Base-by-base conservation (phyloP, 2,113 vertebrate species). In the Xerus inauris region DNA sequence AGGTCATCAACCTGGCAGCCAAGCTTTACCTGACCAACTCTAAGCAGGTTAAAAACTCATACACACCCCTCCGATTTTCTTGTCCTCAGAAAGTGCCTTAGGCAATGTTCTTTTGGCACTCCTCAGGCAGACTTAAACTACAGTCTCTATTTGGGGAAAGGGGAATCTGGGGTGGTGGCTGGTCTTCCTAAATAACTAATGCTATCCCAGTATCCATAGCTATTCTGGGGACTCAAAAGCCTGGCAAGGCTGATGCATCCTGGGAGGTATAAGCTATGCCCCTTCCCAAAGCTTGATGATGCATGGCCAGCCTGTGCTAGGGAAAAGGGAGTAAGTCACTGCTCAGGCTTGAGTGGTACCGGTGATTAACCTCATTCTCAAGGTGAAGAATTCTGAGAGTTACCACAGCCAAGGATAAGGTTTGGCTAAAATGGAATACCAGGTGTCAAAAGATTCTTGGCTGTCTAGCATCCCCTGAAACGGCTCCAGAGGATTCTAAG, bases 21-120 rank as follows among this genome's bases (percentile, higher is more conserved):
- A 99, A 99, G 97, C 99, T 99, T 24, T 99, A 99, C 97, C 98
- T 99, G 97, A 99, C 99, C 92, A 99, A 99, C 98, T 99, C 99
- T 35, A 99, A 99, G 97, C 99, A 99, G 99, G 99, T 99, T 97
- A 91, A 75, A 57, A 51, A 1, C 45, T 24, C 72, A 89, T 22
- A 45, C 72, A 20, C 28, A 22, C 11, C 40, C n/a, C 82, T 69
- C 45, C 9, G 28, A 10, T 16, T 1, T 35, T 32, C 49, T 38
- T n/a, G 19, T 69, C 5, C 71, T 57, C 49, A 7, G 59, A 47
- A 72, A 8, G 1, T 1, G 13, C 47, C 67, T 75, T 20, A 5
- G 49, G 24, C 19, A 22, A 24, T 24, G 1, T 47, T 67, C 73
- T 14, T 26, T 16, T 67, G 57, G n/a, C 28, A 13, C 19, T 87